phyloP scores from a whole-genome alignment of 1,140 invertebrate species.

The Drosophila nigromelanica region DNA sequence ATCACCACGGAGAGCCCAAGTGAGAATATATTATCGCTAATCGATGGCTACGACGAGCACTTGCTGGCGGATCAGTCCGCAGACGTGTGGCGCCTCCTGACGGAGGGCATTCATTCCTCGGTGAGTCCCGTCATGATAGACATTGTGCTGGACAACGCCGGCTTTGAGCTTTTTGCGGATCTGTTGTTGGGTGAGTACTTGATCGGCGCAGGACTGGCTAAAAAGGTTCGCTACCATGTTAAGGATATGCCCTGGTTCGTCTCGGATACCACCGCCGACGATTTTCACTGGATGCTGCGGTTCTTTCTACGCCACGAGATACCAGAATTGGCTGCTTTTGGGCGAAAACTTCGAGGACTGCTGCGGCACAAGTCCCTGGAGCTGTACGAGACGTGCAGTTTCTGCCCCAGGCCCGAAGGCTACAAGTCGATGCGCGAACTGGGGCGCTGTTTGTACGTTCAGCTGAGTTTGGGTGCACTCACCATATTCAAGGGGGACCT shows the following conservation, averaged over 20 bases:
- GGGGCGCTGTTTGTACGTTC: slow-evolving; percentile 89
- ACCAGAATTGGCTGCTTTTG: slow-evolving; percentile 82
- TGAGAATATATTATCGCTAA: neutral
- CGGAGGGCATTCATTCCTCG: neutral
- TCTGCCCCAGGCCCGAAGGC: slow-evolving; percentile 94
- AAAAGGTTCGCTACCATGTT: slow-evolving; percentile 91
- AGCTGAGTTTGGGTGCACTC: slow-evolving; percentile 88
- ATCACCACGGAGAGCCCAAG: slow-evolving; percentile 87
- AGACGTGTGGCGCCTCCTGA: slow-evolving; percentile 43
- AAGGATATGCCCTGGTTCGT: slow-evolving; percentile 98
- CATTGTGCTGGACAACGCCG: slow-evolving; percentile 97
- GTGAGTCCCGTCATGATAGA: slow-evolving; percentile 85
- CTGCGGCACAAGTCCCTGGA: slow-evolving; percentile 84
- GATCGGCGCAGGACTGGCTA: slow-evolving; percentile 86
- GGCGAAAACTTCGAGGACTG: slow-evolving; percentile 85
- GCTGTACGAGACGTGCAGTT: slow-evolving; percentile 86
- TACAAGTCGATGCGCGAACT: slow-evolving; percentile 90
- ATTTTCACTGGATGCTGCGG: slow-evolving; percentile 90
- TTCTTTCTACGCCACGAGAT: slow-evolving; percentile 80
- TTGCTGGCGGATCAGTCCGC: slow-evolving; percentile 52
- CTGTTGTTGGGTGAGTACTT: slow-evolving; percentile 93
- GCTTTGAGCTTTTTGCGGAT: slow-evolving; percentile 96
- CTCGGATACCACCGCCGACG: slow-evolving; percentile 92
- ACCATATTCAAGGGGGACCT: slow-evolving; percentile 98
- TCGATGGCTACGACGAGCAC: slow-evolving; percentile 13